Percentiles rank a stretch among this genome's conserved stretches.
Evolutionary conservation across 1,140 invertebrate species (phyloP).

Genomic region (Pogonognathellus flavescens): DNA sequence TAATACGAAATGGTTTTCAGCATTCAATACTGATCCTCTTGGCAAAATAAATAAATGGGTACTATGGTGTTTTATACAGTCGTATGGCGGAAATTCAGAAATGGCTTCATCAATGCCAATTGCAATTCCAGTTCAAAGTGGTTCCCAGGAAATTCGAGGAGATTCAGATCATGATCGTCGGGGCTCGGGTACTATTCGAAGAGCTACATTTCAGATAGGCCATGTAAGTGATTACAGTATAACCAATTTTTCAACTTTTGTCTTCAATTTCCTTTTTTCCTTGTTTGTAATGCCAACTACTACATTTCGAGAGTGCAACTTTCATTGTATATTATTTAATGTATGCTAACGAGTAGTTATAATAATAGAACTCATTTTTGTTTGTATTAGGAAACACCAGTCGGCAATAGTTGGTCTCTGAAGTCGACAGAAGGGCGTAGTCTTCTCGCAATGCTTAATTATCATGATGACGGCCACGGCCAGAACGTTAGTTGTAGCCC

Average conservation of each 20-base stretch:
- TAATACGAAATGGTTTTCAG: no score
- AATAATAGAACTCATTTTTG: not conserved
- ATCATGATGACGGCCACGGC: slow-evolving; percentile 36
- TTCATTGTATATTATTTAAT: not conserved
- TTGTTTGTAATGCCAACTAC: not conserved
- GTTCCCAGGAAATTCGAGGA: slow-evolving; percentile 46
- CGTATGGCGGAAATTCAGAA: slow-evolving; percentile 7
- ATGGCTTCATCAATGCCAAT: slow-evolving; percentile 63
- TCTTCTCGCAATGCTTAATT: slow-evolving; percentile 52
- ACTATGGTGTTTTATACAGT: not conserved
- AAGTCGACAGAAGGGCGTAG: slow-evolving; percentile 48
- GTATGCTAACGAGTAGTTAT: not conserved
- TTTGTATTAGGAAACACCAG: slow-evolving; percentile 58
- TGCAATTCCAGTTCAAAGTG: slow-evolving; percentile 61
- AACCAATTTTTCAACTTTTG: not conserved
- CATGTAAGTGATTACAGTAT: slow-evolving; percentile 52
- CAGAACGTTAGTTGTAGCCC: slow-evolving; percentile 25
- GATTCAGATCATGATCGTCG: slow-evolving; percentile 60
- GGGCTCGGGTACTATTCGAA: slow-evolving; percentile 53
- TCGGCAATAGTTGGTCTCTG: slow-evolving; percentile 58
- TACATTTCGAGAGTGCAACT: no score
- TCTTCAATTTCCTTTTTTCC: no score
- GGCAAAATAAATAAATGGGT: not conserved
- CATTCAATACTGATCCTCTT: no score
- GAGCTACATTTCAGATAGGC: slow-evolving; percentile 59